Evolutionary conservation across 2,113 vertebrate species (phyloP).

Genomic region (Eulemur rufifrons): DNA sequence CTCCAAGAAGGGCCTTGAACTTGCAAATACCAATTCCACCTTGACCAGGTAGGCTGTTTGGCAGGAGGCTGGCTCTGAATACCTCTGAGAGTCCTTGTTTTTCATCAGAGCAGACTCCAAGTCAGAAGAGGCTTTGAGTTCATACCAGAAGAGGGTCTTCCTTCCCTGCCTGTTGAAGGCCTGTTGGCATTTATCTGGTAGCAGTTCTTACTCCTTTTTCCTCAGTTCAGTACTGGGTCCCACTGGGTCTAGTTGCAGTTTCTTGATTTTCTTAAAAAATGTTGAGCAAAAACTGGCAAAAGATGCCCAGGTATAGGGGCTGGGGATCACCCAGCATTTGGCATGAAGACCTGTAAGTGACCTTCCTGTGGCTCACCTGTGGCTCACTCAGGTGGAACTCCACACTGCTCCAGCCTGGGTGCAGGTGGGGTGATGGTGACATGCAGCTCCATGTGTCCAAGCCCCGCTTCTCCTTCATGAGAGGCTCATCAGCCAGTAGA

Average conservation of each 20-base stretch:
- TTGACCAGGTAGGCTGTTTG: not conserved
- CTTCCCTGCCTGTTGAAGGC: not conserved
- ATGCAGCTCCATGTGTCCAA: not conserved
- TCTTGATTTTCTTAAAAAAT: not conserved
- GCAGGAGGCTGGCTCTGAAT: conserved; percentile 29
- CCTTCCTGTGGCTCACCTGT: conserved; percentile 3
- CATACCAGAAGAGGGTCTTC: not conserved
- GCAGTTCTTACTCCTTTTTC: conserved; percentile 62
- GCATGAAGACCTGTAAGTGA: conserved; percentile 43
- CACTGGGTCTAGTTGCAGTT: conserved; percentile 25
- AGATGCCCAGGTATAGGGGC: not conserved
- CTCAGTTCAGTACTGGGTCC: conserved; percentile 15
- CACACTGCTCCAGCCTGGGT: not conserved
- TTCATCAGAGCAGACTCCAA: not conserved
- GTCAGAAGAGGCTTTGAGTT: conserved; percentile 49
- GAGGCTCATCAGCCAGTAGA: not conserved
- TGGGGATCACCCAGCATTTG: not conserved
- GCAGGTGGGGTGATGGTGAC: conserved; percentile 32
- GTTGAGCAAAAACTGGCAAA: not conserved
- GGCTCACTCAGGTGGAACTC: not conserved
- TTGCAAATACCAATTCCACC: conserved; percentile 35
- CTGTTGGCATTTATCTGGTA: conserved; percentile 42
- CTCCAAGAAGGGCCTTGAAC: conserved; percentile 38
- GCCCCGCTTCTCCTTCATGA: not conserved
- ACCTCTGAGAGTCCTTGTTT: conserved; percentile 43